Evolutionary conservation across 1,140 invertebrate genomes (phyloP).

Genomic region (Pogonus chalceus): DNA sequence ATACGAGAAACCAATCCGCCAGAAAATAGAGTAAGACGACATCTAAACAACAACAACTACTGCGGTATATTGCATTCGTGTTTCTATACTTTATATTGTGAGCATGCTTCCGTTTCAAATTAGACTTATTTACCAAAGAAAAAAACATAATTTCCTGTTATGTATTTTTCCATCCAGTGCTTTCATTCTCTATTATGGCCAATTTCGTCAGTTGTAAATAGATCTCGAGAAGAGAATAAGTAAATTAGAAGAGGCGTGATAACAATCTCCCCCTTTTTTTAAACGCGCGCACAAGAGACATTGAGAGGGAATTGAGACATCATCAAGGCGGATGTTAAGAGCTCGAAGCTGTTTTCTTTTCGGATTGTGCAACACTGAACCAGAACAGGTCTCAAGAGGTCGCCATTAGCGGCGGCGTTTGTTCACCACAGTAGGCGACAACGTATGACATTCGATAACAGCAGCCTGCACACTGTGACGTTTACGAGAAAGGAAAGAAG

Average conservation of each 20-base stretch:
- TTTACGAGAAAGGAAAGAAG: not conserved
- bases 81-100: too few relatives aligned
- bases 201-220: conserved; percentile 34
- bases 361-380: not conserved
- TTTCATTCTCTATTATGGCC: not conserved
- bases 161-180: not conserved
- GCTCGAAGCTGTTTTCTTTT: not conserved
- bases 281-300: conserved; percentile 11
- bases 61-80: not conserved
- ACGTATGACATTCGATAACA: not conserved
- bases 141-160: not conserved
- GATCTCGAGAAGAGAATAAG: conserved; percentile 47
- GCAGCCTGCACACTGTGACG: not conserved
- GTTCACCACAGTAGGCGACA: not conserved
- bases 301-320: not conserved
- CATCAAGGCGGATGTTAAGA: not conserved
- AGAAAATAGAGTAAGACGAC: not conserved
- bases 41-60: not conserved
- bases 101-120: not conserved
- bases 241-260: conserved; percentile 48
- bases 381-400: not conserved
- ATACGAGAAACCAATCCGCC: not conserved
- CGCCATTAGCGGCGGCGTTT: not conserved
- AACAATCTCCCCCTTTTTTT: conserved; percentile 43
- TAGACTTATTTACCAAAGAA: not conserved